Evolutionary conservation across 2,797 vertebrate genomes (phyloP), one percentile per base, ranked within the genome.

Genomic region (Zonotrichia albicollis): DNA sequence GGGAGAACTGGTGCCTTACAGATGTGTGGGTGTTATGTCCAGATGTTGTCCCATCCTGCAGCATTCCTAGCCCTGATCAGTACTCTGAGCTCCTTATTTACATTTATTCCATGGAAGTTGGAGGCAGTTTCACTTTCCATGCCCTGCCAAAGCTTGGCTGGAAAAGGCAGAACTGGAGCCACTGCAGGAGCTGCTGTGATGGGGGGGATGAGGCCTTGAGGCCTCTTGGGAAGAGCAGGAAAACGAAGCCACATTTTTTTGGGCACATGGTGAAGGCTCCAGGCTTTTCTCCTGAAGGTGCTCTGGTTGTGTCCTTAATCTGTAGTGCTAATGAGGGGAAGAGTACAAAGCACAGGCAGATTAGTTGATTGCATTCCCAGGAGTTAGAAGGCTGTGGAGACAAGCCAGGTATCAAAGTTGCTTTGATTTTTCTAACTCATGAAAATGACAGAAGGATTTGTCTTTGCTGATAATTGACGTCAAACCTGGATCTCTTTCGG

Each of bases 361-460:
- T 85, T 68, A 43, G 76, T 1, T 62, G 58, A 48, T 34, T 16
- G 51, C 58, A 45, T 78, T 93, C 55, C 71, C 27, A 57, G 73
- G 70, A 91, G 70, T 55, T 64, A 50, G 46, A n/a, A 54, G 68
- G 54, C 62, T 16, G 15, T n/a, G 76, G 89, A 85, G 72, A 58
- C 68, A 78, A 94, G 65, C 74, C 57, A 38, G 66, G 38, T 92
- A 93, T 94, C 87, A 91, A 95, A 95, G 96, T 75, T 89, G 38
- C 93, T 94, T 94, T 96, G 94, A 92, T 94, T 93, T 89, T 81
- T 87, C 32, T 55, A 68, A 72, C 61, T 87, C 30, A 29, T 46
- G 58, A 16, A 87, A 87, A 77, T n/a, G 65, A 50, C 22, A 43
- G 66, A 67, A 65, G 21, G 78, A 36, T 94, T 93, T 85, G 50